A percentile compares a stretch with the other conserved stretches of the same genome.
Evolutionary conservation across 2,113 vertebrate genomes (phyloP).

Genomic region (Pseudolaguvia tuberculata): DNA sequence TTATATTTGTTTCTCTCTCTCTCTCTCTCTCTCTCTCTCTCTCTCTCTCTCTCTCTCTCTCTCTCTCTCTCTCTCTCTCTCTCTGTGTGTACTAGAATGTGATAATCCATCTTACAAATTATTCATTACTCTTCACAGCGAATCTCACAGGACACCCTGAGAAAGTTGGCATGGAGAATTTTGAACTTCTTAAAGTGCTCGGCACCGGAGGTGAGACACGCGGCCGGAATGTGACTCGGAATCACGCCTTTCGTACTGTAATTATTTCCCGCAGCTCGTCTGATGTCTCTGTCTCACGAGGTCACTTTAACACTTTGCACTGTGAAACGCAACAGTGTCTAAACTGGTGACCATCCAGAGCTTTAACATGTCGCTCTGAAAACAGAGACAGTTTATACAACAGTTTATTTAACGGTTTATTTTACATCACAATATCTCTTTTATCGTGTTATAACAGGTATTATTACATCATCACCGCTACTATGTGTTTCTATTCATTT

Average conservation of each 20-base stretch:
- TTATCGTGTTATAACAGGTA: neutral
- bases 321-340: neutral
- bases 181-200: conserved; percentile 95
- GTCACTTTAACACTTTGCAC: neutral
- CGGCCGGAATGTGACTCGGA: neutral
- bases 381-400: neutral
- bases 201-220: conserved; percentile 88
- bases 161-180: conserved; percentile 97
- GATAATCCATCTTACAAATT: conserved; percentile 3
- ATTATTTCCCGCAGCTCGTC: neutral
- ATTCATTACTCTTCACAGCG: conserved; percentile 64
- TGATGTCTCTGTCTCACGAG: conserved; percentile 14
- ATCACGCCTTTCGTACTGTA: neutral
- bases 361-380: neutral
- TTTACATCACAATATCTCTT: neutral
- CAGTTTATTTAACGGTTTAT: neutral
- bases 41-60: too few species aligned
- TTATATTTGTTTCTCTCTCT: neutral
- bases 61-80: too few species aligned
- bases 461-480: neutral
- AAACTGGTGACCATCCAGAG: neutral
- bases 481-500: too few species aligned
- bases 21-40: too few species aligned
- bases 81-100: neutral
- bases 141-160: conserved; percentile 96